Percentiles rank a stretch among this genome's conserved stretches.
These are phyloP conservation scores for Trochalopteron elliotii DNA, from an alignment of 2,113 vertebrate genomes.

Conservation along the genomic window DNA sequence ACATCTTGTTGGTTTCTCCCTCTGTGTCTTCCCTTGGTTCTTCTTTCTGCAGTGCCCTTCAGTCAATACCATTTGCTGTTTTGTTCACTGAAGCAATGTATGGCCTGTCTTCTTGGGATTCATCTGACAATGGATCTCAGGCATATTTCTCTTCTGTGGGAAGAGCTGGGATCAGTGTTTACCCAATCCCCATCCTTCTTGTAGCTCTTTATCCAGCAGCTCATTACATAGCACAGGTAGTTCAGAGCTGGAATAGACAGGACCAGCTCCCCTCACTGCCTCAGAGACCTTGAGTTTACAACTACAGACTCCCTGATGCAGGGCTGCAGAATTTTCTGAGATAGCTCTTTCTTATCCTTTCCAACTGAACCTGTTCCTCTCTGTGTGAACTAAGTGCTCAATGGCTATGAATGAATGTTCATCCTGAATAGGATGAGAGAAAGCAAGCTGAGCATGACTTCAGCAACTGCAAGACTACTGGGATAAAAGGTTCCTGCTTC, in stretches of 20 bases:
- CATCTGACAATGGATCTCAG: background rate
- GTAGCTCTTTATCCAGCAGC: background rate
- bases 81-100: background rate
- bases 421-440: background rate
- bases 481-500: background rate
- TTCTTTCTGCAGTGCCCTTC: background rate
- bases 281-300: background rate
- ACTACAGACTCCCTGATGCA: background rate
- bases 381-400: background rate
- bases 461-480: background rate
- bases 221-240: background rate
- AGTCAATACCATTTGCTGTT: background rate
- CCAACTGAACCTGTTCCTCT: background rate
- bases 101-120: background rate
- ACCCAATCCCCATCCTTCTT: background rate
- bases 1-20: background rate
- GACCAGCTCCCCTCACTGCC: background rate
- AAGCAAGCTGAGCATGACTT: background rate
- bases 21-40: background rate
- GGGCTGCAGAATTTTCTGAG: background rate
- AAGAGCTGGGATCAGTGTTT: background rate
- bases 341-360: background rate
- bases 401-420: background rate
- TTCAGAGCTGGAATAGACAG: background rate
- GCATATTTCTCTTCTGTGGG: background rate